Evolutionary conservation across 2,113 vertebrate genomes (phyloP).

Genomic region (Anoura caudifer): DNA sequence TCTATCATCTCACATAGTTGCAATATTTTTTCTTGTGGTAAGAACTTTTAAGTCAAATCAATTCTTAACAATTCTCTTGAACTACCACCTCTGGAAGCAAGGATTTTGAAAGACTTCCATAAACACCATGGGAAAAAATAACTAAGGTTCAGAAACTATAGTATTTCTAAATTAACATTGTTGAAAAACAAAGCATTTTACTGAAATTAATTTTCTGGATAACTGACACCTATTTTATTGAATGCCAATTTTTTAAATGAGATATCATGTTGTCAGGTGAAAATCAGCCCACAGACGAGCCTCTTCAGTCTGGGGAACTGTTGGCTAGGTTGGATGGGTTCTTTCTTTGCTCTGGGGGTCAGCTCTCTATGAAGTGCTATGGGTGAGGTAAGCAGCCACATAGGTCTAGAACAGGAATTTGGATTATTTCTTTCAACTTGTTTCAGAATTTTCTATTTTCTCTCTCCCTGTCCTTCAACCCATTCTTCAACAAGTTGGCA

Average conservation of each 20-base stretch:
- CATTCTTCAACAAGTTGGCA: neutral
- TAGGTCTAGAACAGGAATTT: neutral
- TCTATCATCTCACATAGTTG: neutral
- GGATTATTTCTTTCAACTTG: neutral
- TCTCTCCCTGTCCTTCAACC: neutral
- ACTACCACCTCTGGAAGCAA: neutral
- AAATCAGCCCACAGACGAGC: fast-evolving
- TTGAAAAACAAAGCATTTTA: neutral
- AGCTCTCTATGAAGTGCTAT: neutral
- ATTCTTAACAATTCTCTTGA: neutral
- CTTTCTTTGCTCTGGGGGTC: neutral
- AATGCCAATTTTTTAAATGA: neutral
- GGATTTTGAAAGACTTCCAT: slow-evolving; percentile 16
- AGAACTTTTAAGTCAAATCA: neutral
- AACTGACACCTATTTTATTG: slow-evolving; percentile 8
- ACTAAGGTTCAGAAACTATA: neutral
- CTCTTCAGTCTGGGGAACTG: neutral
- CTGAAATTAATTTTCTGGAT: neutral
- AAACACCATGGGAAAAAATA: neutral
- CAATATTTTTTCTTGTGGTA: neutral
- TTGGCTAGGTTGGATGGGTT: neutral
- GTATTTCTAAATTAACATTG: neutral
- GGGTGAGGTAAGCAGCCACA: neutral
- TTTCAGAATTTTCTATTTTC: neutral
- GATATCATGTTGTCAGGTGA: neutral